Conservation (phyloP, 2,888 invertebrate genomes). For the Noctua comes region DNA sequence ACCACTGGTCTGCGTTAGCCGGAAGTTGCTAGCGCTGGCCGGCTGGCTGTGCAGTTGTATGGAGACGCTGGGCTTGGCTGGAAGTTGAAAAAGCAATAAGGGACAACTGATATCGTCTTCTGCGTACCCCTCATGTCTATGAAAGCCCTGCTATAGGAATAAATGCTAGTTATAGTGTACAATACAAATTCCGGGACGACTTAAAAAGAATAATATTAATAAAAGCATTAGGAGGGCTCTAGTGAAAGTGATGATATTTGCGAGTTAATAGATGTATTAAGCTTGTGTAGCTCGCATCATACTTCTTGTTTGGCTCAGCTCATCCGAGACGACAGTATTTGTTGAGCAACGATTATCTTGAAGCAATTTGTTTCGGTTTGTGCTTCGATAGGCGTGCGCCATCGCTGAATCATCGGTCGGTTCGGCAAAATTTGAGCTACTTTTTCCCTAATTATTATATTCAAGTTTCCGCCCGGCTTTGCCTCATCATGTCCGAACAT, state of each 20-base stretch:
- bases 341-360: not conserved
- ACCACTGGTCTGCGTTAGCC: constrained; percentile 83
- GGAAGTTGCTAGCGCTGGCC: constrained; percentile 86
- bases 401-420: not conserved
- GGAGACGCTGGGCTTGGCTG: constrained; percentile 88
- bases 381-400: not conserved
- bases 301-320: no score
- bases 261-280: no score
- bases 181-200: not conserved
- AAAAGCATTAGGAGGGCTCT: not conserved
- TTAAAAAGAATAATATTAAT: not conserved
- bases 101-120: not conserved
- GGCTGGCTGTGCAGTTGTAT: constrained; percentile 88
- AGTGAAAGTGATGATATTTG: not conserved
- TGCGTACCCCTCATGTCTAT: not conserved
- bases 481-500: not conserved
- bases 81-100: constrained; percentile 2
- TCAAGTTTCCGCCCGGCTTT: not conserved
- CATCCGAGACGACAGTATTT: not conserved
- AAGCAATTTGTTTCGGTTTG: not conserved
- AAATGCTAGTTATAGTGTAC: not conserved
- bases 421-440: not conserved
- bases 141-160: not conserved
- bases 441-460: not conserved
- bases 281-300: not conserved